These are phyloP conservation scores for Turnix velox DNA, from an alignment of 2,113 vertebrate species.

Conservation along the genomic window DNA sequence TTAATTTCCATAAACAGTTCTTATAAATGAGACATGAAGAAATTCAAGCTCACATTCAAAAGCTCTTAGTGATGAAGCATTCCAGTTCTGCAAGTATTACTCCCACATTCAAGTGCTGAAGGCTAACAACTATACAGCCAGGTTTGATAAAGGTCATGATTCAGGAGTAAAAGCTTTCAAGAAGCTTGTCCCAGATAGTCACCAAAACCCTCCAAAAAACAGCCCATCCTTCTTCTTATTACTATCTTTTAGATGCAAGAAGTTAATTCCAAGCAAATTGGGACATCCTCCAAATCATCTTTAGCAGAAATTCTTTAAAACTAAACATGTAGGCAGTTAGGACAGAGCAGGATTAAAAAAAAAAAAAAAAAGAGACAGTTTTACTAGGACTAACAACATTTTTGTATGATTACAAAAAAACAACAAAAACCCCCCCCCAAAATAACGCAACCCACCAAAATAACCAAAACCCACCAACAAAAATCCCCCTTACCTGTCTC, in stretches of 20 bases:
- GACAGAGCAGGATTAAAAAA: neutral
- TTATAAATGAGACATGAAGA: neutral
- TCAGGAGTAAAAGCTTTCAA: neutral
- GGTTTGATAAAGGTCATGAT: neutral
- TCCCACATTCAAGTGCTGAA: neutral
- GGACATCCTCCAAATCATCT: neutral
- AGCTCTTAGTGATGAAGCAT: neutral
- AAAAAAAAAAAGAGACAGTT: neutral
- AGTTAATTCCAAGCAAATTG: neutral
- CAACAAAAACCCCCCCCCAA: no score
- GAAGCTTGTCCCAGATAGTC: neutral
- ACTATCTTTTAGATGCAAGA: neutral
- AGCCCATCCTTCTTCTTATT: neutral
- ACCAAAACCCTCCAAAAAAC: neutral
- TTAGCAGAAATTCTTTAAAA: neutral
- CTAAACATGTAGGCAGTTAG: neutral
- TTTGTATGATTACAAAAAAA: neutral
- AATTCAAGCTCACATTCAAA: neutral
- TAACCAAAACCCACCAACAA: neutral
- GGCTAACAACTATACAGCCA: neutral
- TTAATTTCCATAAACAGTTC: neutral
- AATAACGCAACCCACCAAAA: neutral
- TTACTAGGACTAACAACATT: neutral
- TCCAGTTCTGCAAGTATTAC: neutral
- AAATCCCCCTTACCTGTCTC: neutral